Evolutionary conservation across 2,113 vertebrate species (phyloP), one percentile per base, ranked within the genome.

Genomic region (Tichodroma muraria): DNA sequence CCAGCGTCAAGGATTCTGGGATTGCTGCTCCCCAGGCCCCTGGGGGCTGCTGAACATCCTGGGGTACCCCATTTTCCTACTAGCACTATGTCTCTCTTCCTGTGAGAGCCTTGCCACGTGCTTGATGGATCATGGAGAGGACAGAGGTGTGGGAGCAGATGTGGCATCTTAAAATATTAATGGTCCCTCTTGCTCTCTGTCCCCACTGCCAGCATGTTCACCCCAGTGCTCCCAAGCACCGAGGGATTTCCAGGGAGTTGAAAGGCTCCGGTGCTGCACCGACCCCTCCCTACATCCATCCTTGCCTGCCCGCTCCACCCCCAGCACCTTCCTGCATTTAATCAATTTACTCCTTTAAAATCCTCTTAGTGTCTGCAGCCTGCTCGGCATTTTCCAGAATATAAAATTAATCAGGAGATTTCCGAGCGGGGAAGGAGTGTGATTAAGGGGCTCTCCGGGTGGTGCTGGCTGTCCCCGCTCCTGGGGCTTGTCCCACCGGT

Each of bases 271-370:
- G 63, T 19, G 33, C 72, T 53, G n/a, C 3, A 0, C 59, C 1
- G 0, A 23, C 42, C 45, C 64, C 28, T 66, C 15, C 44, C 33
- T 2, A 1, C 15, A 13, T 28, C 77, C 23, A 0, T 75, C 81
- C 64, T 57, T 45, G 10, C 44, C 56, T 38, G 49, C 60, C 45
- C 4, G 8, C 66, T 80, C 72, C 56, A 17, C 52, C 64, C 52
- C 68, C 80, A 24, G 68, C 80, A 88, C 94, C 94, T 83, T 90
- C 68, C 76, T 56, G 60, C 80, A 13, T 40, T 95, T 88, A 94
- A 91, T 95, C 91, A 90, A 59, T 96, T 95, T 85, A 75, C 89
- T 77, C 28, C 3, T 57, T 56, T 50, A 30, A 95, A 95, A 96
- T 92, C 94, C 92, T 92, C 90, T 89, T 92, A 92, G 90, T 0